Percentiles rank a stretch among this genome's conserved stretches.
phyloP scores from a whole-genome alignment of 1,140 invertebrate species.

The Euglossa dilemma region DNA sequence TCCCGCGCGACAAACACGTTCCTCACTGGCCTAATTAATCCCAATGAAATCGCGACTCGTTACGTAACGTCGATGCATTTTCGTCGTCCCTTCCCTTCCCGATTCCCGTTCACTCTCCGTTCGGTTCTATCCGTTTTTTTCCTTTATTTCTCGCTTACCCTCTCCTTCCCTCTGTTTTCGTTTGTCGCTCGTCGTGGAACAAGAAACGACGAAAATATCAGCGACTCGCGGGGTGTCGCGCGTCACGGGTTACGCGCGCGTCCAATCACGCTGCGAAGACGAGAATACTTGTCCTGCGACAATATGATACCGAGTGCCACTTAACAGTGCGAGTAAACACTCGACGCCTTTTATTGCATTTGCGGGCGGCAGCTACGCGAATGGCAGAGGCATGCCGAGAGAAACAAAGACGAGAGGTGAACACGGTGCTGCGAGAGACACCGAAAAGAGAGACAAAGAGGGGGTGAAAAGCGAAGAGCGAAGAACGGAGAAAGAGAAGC shows the following conservation, averaged over 20 bases:
- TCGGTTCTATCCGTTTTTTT: background rate
- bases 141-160: background rate
- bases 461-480: background rate
- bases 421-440: background rate
- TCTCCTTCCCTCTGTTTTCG: no score
- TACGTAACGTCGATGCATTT: background rate
- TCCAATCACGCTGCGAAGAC: constrained; percentile 52
- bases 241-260: constrained; percentile 13
- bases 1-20: background rate
- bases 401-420: constrained; percentile 30
- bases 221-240: background rate
- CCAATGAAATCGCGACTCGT: constrained; percentile 22
- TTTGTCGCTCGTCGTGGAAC: background rate
- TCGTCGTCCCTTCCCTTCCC: background rate
- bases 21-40: constrained; percentile 35
- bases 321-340: constrained; percentile 74
- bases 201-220: constrained; percentile 26
- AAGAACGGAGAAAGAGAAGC: background rate
- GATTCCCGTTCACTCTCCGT: background rate
- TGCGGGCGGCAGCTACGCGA: constrained; percentile 50
- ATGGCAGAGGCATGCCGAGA: constrained; percentile 20
- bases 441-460: background rate
- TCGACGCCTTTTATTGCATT: constrained; percentile 77
- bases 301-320: constrained; percentile 75
- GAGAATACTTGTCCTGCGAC: constrained; percentile 63